Conservation (phyloP, 2,888 invertebrate species). For the Hipparchia sbordonii region DNA sequence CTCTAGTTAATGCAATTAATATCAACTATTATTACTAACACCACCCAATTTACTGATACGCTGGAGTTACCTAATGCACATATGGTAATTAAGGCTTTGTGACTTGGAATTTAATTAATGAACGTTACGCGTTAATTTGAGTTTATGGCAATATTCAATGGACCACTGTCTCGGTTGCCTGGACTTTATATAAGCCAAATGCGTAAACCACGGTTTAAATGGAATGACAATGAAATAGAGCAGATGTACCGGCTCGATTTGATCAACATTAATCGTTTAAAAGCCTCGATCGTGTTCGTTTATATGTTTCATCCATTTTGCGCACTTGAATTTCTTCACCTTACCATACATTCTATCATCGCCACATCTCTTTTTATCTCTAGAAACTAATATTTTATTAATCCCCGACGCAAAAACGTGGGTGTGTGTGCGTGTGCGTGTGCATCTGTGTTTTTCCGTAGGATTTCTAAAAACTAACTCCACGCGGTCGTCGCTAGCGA, state of each 20-base stretch:
- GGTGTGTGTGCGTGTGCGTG: too few relatives aligned
- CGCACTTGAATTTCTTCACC: too few relatives aligned
- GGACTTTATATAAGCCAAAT: conserved; percentile 2
- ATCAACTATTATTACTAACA: conserved; percentile 22
- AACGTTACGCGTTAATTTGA: conserved; percentile 6
- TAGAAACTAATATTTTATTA: too few relatives aligned
- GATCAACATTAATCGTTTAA: neutral
- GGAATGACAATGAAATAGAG: too few relatives aligned
- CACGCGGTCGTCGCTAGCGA: too few relatives aligned
- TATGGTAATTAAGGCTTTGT: conserved; percentile 21
- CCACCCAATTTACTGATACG: conserved; percentile 25
- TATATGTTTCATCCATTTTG: too few relatives aligned
- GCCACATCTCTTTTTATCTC: too few relatives aligned
- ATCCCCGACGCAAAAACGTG: too few relatives aligned
- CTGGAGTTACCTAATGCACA: conserved; percentile 3
- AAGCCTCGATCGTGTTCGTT: too few relatives aligned
- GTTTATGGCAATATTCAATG: conserved; percentile 5
- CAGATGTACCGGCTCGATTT: neutral
- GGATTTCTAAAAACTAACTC: too few relatives aligned
- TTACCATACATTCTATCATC: too few relatives aligned
- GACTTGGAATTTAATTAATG: conserved; percentile 12
- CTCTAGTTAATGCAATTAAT: conserved; percentile 30
- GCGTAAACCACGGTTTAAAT: neutral
- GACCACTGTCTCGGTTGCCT: conserved; percentile 10
- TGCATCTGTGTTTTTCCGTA: too few relatives aligned